Conservation (phyloP, 2,113 vertebrate species). For the Ploceus nigricollis region DNA sequence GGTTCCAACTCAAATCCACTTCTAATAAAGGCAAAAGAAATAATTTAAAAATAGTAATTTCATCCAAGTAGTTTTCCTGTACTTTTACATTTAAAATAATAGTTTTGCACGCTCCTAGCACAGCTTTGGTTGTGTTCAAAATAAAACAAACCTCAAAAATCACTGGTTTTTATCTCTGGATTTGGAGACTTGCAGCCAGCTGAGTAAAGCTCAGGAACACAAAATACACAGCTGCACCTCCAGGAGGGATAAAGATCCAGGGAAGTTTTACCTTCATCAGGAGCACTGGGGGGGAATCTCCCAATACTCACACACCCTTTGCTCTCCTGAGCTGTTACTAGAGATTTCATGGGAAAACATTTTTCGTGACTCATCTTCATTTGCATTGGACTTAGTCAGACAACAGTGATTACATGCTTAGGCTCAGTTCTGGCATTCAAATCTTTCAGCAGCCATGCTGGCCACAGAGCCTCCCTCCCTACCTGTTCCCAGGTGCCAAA, state of each 20-base stretch:
- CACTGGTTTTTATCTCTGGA: too few relatives aligned
- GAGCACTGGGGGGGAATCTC: not conserved
- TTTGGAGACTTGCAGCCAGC: rapidly evolving
- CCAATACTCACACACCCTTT: not conserved
- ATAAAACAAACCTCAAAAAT: not conserved
- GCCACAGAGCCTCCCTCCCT: not conserved
- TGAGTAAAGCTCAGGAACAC: not conserved
- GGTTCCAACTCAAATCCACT: not conserved
- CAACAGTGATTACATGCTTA: not conserved
- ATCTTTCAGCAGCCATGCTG: not conserved
- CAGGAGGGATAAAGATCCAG: rapidly evolving
- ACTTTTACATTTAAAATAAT: not conserved
- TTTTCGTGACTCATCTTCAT: slow-evolving; percentile 26
- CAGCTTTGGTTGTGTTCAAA: not conserved
- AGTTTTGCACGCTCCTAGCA: not conserved
- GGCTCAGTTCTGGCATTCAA: not conserved
- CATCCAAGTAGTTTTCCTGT: rapidly evolving
- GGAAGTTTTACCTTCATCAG: not conserved
- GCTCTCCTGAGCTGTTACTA: not conserved
- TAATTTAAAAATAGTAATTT: not conserved
- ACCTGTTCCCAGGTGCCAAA: not conserved
- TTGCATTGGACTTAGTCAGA: slow-evolving; percentile 6
- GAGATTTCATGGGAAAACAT: not conserved
- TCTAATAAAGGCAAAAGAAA: not conserved
- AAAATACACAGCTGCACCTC: not conserved